Evolutionary conservation across 2,113 vertebrate genomes (phyloP).

Genomic region (Acanthochromis polyacanthus): DNA sequence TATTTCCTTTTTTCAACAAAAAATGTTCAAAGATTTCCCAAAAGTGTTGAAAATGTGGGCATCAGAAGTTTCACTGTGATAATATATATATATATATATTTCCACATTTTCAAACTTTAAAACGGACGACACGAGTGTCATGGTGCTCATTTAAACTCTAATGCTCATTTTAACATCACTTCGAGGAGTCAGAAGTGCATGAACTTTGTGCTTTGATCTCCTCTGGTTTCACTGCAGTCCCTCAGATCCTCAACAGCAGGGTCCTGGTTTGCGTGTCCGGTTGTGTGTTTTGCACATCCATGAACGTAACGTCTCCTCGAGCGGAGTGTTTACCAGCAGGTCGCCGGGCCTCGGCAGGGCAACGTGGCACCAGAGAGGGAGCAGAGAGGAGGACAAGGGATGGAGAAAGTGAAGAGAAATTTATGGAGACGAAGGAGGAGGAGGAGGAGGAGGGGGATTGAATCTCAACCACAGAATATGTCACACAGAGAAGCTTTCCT

Average conservation of each 20-base stretch:
- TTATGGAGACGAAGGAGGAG: not conserved
- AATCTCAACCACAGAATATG: conserved; percentile 65
- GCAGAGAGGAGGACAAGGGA: conserved; percentile 57
- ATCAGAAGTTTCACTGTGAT: too few relatives aligned
- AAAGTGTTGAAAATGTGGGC: too few relatives aligned
- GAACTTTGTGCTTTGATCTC: not conserved
- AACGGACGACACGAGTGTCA: too few relatives aligned
- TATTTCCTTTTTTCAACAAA: too few relatives aligned
- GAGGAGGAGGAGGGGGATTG: not conserved
- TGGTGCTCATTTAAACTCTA: not conserved
- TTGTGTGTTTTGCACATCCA: not conserved
- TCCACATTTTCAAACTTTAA: too few relatives aligned
- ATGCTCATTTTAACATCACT: not conserved
- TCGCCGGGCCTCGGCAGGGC: conserved; percentile 54
- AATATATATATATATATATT: too few relatives aligned
- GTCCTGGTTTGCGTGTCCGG: too few relatives aligned
- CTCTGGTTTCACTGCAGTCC: not conserved
- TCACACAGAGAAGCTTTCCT: conserved; percentile 56
- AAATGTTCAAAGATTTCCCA: too few relatives aligned
- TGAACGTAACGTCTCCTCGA: conserved; percentile 3
- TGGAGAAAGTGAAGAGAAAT: conserved; percentile 56
- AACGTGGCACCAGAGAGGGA: conserved; percentile 76
- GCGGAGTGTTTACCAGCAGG: conserved; percentile 34
- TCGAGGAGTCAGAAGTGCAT: conserved; percentile 5
- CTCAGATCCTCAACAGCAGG: not conserved